Conservation (phyloP, 1,140 invertebrate genomes). For the Penaeus vannamei region DNA sequence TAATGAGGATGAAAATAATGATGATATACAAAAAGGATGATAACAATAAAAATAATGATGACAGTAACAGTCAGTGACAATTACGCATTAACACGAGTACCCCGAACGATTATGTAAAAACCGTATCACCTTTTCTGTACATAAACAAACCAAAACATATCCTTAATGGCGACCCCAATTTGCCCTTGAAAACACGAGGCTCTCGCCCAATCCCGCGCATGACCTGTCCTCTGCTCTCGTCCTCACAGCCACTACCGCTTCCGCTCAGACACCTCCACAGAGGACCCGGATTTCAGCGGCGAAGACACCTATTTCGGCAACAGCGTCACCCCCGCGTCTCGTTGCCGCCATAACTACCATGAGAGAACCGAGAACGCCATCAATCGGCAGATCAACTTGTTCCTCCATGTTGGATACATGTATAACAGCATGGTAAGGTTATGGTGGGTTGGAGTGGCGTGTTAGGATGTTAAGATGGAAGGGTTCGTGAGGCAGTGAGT, state of each 20-base stretch:
- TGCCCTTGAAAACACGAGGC: background rate
- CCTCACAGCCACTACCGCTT: constrained; percentile 34
- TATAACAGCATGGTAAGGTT: constrained; percentile 75
- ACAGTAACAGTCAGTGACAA: too few species aligned
- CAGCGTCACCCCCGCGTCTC: constrained; percentile 24
- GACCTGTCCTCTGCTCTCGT: background rate
- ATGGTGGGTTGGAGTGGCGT: background rate
- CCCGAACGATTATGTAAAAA: too few species aligned
- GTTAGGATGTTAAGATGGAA: too few species aligned
- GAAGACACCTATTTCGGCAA: background rate
- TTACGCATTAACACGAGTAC: too few species aligned
- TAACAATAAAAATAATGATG: too few species aligned
- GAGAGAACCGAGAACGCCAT: constrained; percentile 74
- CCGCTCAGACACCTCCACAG: constrained; percentile 34
- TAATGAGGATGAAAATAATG: too few species aligned
- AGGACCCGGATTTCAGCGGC: background rate
- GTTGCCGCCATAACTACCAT: constrained; percentile 76
- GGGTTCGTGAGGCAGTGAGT: background rate
- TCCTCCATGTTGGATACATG: constrained; percentile 76
- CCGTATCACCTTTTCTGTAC: too few species aligned
- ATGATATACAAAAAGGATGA: too few species aligned
- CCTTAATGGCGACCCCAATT: background rate
- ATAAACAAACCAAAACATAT: too few species aligned
- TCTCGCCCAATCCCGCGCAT: background rate
- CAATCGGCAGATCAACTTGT: constrained; percentile 78